These are phyloP conservation scores for Monopterus albus DNA, from an alignment of 2,113 vertebrate species.

Conservation along the genomic window DNA sequence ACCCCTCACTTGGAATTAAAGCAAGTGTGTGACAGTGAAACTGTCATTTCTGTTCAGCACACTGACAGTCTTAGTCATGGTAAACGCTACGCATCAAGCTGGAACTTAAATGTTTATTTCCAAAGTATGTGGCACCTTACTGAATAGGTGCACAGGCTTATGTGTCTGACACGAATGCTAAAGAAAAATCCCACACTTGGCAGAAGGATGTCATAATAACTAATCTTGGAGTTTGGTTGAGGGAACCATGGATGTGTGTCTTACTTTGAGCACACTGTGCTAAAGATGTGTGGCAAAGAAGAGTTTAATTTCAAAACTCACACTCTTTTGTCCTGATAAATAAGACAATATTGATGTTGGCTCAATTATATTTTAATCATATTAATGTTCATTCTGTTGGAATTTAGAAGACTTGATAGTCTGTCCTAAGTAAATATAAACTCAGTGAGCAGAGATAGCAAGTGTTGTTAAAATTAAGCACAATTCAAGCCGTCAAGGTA, in stretches of 20 bases:
- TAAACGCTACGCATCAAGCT: background rate
- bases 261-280: background rate
- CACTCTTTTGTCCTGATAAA: background rate
- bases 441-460: too few relatives aligned
- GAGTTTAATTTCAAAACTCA: background rate
- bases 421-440: too few relatives aligned
- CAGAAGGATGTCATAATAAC: background rate
- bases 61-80: constrained; percentile 10
- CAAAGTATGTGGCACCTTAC: background rate
- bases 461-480: too few relatives aligned
- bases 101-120: constrained; percentile 6
- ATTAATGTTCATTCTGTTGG: too few relatives aligned
- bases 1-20: constrained; percentile 33
- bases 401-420: too few relatives aligned
- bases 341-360: too few relatives aligned
- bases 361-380: too few relatives aligned
- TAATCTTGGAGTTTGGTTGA: background rate
- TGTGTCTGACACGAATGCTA: constrained; percentile 35
- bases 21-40: constrained; percentile 23
- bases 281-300: background rate
- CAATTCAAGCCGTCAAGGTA: too few relatives aligned
- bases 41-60: constrained; percentile 10
- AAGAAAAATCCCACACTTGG: constrained; percentile 36
- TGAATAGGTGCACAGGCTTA: constrained; percentile 1
- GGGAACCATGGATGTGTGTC: background rate